Percentiles rank a stretch among this genome's conserved stretches.
Evolutionary conservation across 1,140 invertebrate genomes (phyloP).

Genomic region (Cephus cinctus): DNA sequence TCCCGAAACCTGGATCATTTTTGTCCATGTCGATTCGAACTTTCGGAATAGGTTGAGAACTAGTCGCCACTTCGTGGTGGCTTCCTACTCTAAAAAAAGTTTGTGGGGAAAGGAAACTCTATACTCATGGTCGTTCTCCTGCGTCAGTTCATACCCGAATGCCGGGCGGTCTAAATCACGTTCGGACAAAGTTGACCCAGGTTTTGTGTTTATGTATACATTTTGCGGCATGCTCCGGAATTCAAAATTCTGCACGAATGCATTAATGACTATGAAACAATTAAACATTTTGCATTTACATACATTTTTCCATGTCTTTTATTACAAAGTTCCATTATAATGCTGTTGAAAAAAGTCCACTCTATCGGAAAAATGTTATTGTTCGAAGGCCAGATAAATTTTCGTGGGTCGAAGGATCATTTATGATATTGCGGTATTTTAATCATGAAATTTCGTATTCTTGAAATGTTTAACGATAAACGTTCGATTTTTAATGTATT

Average conservation of each 20-base stretch:
- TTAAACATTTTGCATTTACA: too few relatives aligned
- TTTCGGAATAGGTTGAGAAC: neutral
- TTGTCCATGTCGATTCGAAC: neutral
- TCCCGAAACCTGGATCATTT: neutral
- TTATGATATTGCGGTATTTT: too few relatives aligned
- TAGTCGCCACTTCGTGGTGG: neutral
- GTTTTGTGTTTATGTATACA: neutral
- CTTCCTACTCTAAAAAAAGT: neutral
- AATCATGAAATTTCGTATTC: too few relatives aligned
- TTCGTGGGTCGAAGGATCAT: too few relatives aligned
- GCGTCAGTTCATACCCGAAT: neutral
- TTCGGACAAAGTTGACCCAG: neutral
- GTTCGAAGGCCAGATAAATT: too few relatives aligned
- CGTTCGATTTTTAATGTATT: too few relatives aligned
- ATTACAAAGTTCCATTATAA: too few relatives aligned
- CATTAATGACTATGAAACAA: too few relatives aligned
- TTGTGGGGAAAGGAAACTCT: neutral
- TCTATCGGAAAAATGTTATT: too few relatives aligned
- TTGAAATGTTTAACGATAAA: too few relatives aligned
- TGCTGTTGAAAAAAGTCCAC: too few relatives aligned
- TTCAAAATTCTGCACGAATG: neutral
- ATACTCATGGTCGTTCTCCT: neutral
- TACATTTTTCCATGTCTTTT: too few relatives aligned
- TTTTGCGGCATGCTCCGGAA: neutral
- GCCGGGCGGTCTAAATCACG: neutral